A percentile compares a stretch with the other conserved stretches of the same genome.
phyloP scores from a whole-genome alignment of 2,113 vertebrate genomes.

The Solea solea region DNA sequence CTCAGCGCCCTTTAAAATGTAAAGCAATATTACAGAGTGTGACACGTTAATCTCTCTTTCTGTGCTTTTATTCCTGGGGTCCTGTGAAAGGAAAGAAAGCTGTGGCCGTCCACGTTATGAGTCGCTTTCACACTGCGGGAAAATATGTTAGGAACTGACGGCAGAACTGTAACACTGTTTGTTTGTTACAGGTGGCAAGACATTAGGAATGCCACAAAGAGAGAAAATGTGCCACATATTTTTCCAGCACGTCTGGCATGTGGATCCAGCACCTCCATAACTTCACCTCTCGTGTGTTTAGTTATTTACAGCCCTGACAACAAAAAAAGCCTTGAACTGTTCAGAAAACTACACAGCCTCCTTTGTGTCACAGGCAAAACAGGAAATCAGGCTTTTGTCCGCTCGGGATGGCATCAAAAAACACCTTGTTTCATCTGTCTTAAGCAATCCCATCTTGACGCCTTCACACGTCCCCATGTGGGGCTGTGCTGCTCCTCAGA shows the following conservation, averaged over 20 bases:
- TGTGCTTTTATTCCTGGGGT: conserved; percentile 66
- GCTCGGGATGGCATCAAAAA: conserved; percentile 80
- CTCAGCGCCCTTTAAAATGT: conserved; percentile 73
- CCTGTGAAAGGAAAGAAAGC: conserved; percentile 42
- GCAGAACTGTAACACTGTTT: conserved; percentile 34
- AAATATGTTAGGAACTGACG: conserved; percentile 31
- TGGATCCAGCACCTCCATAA: conserved; percentile 54
- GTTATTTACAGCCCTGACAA: conserved; percentile 79
- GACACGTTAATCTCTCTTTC: conserved; percentile 73
- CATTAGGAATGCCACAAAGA: conserved; percentile 19
- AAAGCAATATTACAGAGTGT: conserved; percentile 74
- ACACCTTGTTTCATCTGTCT: conserved; percentile 84
- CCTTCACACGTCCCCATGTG: conserved; percentile 80
- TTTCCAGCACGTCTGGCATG: conserved; percentile 44
- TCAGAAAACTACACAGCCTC: conserved; percentile 75
- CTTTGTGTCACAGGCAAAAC: conserved; percentile 78
- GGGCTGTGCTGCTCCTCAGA: conserved; percentile 79
- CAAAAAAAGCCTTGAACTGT: conserved; percentile 74
- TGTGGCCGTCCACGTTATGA: conserved; percentile 1
- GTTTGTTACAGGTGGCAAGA: conserved; percentile 57
- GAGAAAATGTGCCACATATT: conserved; percentile 47
- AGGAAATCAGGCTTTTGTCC: conserved; percentile 83
- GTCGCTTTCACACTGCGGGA: conserved; percentile 14
- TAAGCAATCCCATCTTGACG: conserved; percentile 83
- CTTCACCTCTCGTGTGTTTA: conserved; percentile 69